A percentile compares a stretch with the other conserved stretches of the same genome.
Conservation (phyloP, 2,888 invertebrate species). For the Myopa testacea region DNA sequence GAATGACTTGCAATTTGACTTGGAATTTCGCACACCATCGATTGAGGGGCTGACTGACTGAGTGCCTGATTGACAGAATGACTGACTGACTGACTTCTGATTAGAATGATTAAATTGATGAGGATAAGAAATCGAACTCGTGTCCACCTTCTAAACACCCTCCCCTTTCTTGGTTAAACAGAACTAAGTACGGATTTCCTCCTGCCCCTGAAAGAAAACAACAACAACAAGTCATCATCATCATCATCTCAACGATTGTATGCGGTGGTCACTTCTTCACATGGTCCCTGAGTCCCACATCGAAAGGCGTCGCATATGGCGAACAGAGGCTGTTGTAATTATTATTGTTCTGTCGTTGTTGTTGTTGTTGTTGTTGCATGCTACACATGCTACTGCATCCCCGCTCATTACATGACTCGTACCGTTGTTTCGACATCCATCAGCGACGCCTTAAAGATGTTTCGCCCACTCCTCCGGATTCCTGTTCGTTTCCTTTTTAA, state of each 20-base stretch:
- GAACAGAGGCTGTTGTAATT: slow-evolving; percentile 8
- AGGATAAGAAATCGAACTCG: slow-evolving; percentile 11
- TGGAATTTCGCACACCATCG: slow-evolving; percentile 41
- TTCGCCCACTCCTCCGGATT: neutral
- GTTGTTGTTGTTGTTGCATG: slow-evolving; percentile 5
- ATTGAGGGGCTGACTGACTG: slow-evolving; percentile 39
- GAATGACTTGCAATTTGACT: slow-evolving; percentile 42
- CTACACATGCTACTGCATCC: slow-evolving; percentile 46
- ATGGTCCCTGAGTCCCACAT: neutral
- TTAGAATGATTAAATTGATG: slow-evolving; percentile 34
- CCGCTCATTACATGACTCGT: slow-evolving; percentile 61
- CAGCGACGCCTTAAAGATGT: slow-evolving; percentile 55
- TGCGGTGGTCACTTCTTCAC: slow-evolving; percentile 24
- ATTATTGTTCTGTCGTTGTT: slow-evolving; percentile 10
- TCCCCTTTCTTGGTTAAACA: too few relatives aligned
- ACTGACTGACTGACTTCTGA: slow-evolving; percentile 42
- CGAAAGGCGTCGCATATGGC: slow-evolving; percentile 4
- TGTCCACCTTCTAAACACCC: neutral
- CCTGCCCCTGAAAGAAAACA: neutral
- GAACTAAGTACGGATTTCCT: neutral
- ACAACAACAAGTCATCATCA: neutral
- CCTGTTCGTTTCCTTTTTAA: neutral
- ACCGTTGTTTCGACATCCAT: slow-evolving; percentile 56
- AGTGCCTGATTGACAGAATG: neutral
- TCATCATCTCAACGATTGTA: neutral